phyloP scores from a whole-genome alignment of 2,797 vertebrate species.

The Podargus strigoides region DNA sequence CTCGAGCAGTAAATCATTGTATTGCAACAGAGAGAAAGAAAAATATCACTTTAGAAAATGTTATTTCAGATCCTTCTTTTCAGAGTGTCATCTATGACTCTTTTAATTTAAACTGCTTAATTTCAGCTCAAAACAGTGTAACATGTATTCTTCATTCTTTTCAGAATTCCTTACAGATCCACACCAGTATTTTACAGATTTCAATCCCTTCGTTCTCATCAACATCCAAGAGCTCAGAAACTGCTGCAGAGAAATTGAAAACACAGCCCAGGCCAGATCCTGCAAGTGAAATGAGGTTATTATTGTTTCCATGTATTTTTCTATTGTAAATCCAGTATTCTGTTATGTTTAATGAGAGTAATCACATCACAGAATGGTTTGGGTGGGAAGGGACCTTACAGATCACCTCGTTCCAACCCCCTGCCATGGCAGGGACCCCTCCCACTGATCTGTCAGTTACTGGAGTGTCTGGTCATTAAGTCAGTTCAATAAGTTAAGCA shows the following conservation, averaged over 20 bases:
- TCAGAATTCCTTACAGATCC: constrained; percentile 65
- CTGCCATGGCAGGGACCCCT: no score
- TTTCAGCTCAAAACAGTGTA: neutral
- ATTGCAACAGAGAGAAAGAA: neutral
- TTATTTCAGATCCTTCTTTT: neutral
- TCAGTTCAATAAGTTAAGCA: neutral
- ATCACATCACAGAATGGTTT: no score
- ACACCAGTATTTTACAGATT: constrained; percentile 76
- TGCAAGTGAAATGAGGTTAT: constrained; percentile 70
- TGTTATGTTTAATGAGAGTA: neutral
- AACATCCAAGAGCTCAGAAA: constrained; percentile 57
- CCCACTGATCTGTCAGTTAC: neutral
- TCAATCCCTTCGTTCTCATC: constrained; percentile 73
- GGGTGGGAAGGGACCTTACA: no score
- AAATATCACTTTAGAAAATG: neutral
- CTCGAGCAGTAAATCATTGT: neutral
- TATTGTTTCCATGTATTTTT: neutral
- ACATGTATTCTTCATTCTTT: neutral
- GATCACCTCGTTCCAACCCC: no score
- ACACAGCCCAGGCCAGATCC: constrained; percentile 42
- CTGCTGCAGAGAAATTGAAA: constrained; percentile 53
- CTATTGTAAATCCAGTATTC: neutral
- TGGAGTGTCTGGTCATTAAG: neutral
- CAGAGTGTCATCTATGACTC: neutral
- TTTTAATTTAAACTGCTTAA: neutral